phyloP scores from a whole-genome alignment of 2,888 invertebrate species.

The Sarcophaga carnaria region DNA sequence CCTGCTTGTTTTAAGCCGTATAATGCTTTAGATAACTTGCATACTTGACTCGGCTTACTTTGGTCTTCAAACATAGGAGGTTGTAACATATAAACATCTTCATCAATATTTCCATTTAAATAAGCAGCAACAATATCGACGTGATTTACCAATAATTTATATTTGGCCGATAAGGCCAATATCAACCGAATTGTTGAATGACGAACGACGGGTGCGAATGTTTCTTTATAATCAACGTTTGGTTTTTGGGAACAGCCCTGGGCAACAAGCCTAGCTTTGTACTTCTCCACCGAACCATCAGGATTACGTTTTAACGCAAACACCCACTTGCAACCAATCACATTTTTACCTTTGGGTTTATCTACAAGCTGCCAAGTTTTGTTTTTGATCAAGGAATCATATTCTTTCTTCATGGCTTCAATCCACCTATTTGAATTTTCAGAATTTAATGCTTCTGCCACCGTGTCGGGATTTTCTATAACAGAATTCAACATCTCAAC shows the following conservation, averaged over 20 bases:
- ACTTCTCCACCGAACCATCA: conserved; percentile 49
- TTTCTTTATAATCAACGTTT: conserved; percentile 43
- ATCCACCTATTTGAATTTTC: conserved; percentile 45
- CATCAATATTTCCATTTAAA: conserved; percentile 51
- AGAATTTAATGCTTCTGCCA: conserved; percentile 49
- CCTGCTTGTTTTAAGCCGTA: no score
- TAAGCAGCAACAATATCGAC: conserved; percentile 62
- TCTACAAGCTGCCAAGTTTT: conserved; percentile 64
- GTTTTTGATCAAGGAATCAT: conserved; percentile 10
- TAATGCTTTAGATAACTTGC: conserved; percentile 54
- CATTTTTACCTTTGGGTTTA: conserved; percentile 44
- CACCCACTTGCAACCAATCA: conserved; percentile 64
- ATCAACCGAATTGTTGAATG: conserved; percentile 42
- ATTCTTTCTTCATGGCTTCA: conserved; percentile 41
- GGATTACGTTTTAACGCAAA: conserved; percentile 56
- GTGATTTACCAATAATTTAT: conserved; percentile 51
- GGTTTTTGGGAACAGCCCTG: conserved; percentile 49
- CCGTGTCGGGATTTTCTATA: conserved; percentile 51
- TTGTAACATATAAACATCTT: conserved; percentile 63
- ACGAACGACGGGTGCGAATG: conserved; percentile 43
- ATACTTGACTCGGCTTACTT: conserved; percentile 46
- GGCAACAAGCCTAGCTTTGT: conserved; percentile 51
- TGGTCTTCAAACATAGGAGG: conserved; percentile 52
- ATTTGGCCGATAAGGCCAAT: conserved; percentile 44
- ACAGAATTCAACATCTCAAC: conserved; percentile 53